These are phyloP conservation scores for Apomyelois bistriatella DNA, from an alignment of 2,888 invertebrate genomes.

Conservation along the genomic window DNA sequence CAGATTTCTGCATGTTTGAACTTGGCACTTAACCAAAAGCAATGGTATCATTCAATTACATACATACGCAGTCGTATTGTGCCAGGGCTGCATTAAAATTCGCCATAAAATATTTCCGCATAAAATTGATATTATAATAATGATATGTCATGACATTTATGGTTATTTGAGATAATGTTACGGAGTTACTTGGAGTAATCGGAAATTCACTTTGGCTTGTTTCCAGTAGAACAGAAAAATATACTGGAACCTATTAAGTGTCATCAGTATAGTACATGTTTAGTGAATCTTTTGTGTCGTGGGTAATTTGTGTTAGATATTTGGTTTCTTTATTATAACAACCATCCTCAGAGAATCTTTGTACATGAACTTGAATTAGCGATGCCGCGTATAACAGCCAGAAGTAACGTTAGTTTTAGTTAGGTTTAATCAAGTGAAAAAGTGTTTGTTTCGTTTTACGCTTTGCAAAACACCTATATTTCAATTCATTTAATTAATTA, in stretches of 20 bases:
- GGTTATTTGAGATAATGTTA: background rate
- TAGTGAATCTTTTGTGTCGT: too few relatives aligned
- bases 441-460: too few relatives aligned
- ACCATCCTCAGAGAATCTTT: too few relatives aligned
- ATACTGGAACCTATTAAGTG: background rate
- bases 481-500: too few relatives aligned
- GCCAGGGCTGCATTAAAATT: slow-evolving; percentile 1
- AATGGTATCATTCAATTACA: background rate
- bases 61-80: background rate
- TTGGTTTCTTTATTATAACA: too few relatives aligned
- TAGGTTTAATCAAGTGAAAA: too few relatives aligned
- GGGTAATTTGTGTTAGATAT: too few relatives aligned
- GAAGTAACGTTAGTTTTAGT: too few relatives aligned
- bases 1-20: background rate
- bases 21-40: background rate
- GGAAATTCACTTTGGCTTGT: slow-evolving; percentile 1
- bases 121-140: background rate
- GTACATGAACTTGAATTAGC: too few relatives aligned
- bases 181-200: background rate
- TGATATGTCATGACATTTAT: background rate
- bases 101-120: background rate
- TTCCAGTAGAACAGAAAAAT: background rate
- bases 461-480: too few relatives aligned
- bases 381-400: too few relatives aligned
- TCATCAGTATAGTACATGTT: too few relatives aligned